phyloP scores from a whole-genome alignment of 1,140 invertebrate species.

The Capitella teleta region DNA sequence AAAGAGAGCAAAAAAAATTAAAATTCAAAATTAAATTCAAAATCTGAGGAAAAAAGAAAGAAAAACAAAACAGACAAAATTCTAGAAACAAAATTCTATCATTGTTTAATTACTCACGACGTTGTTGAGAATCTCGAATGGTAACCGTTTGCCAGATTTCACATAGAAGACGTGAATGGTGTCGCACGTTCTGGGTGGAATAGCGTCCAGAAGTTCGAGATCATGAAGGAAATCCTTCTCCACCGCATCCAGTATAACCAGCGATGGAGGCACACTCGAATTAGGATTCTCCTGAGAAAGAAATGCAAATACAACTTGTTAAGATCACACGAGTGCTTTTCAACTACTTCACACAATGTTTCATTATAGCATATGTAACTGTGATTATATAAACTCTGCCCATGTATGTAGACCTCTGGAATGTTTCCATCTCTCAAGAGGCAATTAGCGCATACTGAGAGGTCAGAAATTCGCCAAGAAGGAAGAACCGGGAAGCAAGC shows the following conservation, averaged over 20 bases:
- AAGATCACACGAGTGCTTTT: too few species aligned
- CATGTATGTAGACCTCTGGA: too few species aligned
- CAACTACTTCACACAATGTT: too few species aligned
- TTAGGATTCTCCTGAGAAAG: constrained; percentile 35
- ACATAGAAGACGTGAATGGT: constrained; percentile 94
- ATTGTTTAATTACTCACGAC: constrained; percentile 47
- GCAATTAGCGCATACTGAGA: too few species aligned
- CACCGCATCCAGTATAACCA: constrained; percentile 66
- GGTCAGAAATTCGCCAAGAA: too few species aligned
- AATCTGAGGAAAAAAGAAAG: too few species aligned
- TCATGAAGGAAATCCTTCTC: constrained; percentile 58
- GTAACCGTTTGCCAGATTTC: constrained; percentile 63
- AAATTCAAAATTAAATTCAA: too few species aligned
- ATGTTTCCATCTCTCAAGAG: too few species aligned
- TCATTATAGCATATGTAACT: too few species aligned
- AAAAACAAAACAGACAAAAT: not conserved
- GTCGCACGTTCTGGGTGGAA: constrained; percentile 73
- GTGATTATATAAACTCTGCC: too few species aligned
- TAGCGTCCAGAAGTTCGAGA: constrained; percentile 63
- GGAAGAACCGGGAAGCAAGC: too few species aligned
- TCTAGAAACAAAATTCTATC: not conserved
- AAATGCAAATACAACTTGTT: too few species aligned
- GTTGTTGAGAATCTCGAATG: constrained; percentile 72
- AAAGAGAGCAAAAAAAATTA: not conserved
- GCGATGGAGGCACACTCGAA: constrained; percentile 46